Evolutionary conservation across 2,113 vertebrate genomes (phyloP).

Genomic region (Parotia lawesii): DNA sequence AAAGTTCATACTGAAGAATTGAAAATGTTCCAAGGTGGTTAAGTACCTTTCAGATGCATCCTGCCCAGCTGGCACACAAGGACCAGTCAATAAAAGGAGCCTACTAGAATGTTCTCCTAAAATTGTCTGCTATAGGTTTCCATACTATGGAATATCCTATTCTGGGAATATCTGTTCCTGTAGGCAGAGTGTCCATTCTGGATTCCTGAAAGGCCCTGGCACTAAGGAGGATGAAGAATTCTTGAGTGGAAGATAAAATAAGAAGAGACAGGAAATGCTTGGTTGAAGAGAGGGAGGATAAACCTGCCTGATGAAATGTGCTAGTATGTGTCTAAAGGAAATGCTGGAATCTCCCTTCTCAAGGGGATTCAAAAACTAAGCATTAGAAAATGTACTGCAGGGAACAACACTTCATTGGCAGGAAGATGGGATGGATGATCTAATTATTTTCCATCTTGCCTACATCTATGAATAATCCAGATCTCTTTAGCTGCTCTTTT

Average conservation of each 20-base stretch:
- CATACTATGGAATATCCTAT: background rate
- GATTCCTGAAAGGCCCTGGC: background rate
- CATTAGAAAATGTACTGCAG: conserved; percentile 21
- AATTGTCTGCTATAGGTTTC: background rate
- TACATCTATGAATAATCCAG: background rate
- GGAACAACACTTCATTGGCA: conserved; percentile 9
- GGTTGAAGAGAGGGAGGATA: background rate
- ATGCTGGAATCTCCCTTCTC: background rate
- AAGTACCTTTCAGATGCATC: background rate
- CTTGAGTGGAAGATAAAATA: background rate
- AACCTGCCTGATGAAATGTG: background rate
- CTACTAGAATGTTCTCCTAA: background rate
- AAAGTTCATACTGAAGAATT: background rate
- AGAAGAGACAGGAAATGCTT: background rate
- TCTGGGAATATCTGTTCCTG: background rate
- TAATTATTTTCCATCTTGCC: conserved; percentile 43
- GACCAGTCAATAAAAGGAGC: background rate
- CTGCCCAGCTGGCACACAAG: background rate
- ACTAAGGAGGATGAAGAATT: background rate
- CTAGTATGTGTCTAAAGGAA: conserved; percentile 15
- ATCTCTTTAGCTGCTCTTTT: background rate
- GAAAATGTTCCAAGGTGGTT: background rate
- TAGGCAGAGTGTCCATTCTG: background rate
- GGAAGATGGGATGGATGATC: conserved; percentile 11
- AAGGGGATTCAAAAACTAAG: conserved; percentile 10